phyloP scores from a whole-genome alignment of 2,888 invertebrate genomes.

The Rotaria socialis region DNA sequence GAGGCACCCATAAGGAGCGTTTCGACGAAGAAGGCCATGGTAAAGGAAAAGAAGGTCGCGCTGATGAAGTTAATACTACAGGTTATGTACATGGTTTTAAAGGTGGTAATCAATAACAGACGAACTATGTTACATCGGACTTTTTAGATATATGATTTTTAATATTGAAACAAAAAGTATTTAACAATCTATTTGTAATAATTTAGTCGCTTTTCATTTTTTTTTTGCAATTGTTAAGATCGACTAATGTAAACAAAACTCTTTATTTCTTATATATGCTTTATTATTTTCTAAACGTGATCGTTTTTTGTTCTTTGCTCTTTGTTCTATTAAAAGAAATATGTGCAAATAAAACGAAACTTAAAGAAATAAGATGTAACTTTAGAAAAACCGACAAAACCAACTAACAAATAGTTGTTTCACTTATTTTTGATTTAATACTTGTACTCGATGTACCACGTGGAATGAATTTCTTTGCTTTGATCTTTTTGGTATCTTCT shows the following conservation, averaged over 20 bases:
- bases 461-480: not conserved
- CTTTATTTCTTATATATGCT: not conserved
- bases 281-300: not conserved
- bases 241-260: not conserved
- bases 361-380: not conserved
- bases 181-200: not conserved
- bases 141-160: not conserved
- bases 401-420: slow-evolving; percentile 24
- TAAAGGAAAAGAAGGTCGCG: slow-evolving; percentile 45
- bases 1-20: slow-evolving; percentile 44
- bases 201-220: not conserved
- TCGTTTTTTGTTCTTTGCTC: not conserved
- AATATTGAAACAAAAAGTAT: too few relatives aligned
- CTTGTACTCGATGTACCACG: not conserved
- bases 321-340: not conserved
- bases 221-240: not conserved
- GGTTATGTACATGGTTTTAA: slow-evolving; percentile 46
- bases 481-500: not conserved
- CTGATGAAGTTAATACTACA: slow-evolving; percentile 31
- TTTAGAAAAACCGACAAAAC: not conserved
- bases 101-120: not conserved
- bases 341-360: not conserved
- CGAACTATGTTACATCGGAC: too few relatives aligned
- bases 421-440: slow-evolving; percentile 18
- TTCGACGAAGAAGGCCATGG: slow-evolving; percentile 44